phyloP scores from a whole-genome alignment of 2,888 invertebrate genomes.

The Acleris holmiana region DNA sequence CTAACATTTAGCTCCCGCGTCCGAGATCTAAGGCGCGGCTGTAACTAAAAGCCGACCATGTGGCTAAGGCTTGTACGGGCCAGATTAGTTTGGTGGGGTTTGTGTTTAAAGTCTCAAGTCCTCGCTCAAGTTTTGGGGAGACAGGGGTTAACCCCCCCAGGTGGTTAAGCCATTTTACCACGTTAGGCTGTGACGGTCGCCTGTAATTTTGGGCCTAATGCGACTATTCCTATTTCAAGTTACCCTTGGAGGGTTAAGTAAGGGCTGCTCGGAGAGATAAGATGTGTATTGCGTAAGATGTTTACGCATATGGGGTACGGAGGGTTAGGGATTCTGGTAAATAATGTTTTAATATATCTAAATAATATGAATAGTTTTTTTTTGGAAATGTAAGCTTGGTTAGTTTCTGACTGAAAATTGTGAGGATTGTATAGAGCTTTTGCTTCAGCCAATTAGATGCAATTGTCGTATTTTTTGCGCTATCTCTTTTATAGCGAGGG shows the following conservation, averaged over 20 bases:
- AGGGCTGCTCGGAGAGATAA: constrained; percentile 49
- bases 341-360: constrained; percentile 4
- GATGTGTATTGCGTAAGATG: constrained; percentile 27
- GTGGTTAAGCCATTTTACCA: constrained; percentile 81
- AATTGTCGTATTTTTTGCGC: too few relatives aligned
- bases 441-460: too few relatives aligned
- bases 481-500: too few relatives aligned
- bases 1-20: constrained; percentile 64
- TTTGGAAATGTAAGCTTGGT: neutral
- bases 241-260: constrained; percentile 77
- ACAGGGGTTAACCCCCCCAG: constrained; percentile 62
- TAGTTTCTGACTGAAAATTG: neutral
- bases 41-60: constrained; percentile 41
- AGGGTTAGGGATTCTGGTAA: constrained; percentile 14
- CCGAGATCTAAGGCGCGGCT: constrained; percentile 41
- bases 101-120: constrained; percentile 52
- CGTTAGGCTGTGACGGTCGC: constrained; percentile 82
- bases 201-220: constrained; percentile 84
- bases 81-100: constrained; percentile 33
- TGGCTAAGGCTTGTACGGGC: constrained; percentile 38
- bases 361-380: neutral
- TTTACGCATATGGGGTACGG: constrained; percentile 26
- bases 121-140: constrained; percentile 43
- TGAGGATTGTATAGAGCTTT: too few relatives aligned
- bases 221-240: constrained; percentile 83